phyloP scores from a whole-genome alignment of 2,888 invertebrate genomes.

The Unio delphinus region DNA sequence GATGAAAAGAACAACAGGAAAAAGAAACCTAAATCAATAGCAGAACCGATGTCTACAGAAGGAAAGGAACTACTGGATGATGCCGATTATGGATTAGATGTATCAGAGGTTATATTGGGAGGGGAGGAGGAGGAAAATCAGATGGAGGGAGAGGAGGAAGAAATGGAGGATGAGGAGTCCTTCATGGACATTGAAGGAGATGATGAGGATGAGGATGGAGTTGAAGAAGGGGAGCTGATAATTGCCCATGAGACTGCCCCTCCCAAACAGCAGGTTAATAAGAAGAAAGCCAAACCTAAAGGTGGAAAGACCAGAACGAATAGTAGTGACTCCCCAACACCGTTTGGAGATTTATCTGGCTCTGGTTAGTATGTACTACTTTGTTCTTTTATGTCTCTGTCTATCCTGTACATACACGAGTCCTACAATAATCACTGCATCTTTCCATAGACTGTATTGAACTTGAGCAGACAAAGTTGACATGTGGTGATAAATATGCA shows the following conservation, averaged over 20 bases:
- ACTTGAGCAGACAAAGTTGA: too few species aligned
- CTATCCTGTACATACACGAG: neutral
- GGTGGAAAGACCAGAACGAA: slow-evolving; percentile 4
- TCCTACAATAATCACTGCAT: too few species aligned
- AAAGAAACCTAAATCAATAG: slow-evolving; percentile 75
- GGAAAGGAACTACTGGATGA: slow-evolving; percentile 22
- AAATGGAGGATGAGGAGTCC: slow-evolving; percentile 21
- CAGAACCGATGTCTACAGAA: slow-evolving; percentile 18
- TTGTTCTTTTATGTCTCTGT: neutral
- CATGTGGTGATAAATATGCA: too few species aligned
- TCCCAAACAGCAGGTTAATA: slow-evolving; percentile 12
- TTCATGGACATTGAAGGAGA: slow-evolving; percentile 33
- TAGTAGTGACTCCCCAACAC: slow-evolving; percentile 4
- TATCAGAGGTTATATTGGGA: slow-evolving; percentile 25
- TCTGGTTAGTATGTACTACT: slow-evolving; percentile 5
- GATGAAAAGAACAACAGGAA: slow-evolving; percentile 79
- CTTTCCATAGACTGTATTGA: too few species aligned
- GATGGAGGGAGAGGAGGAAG: slow-evolving; percentile 20
- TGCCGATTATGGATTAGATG: slow-evolving; percentile 28
- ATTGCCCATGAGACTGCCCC: slow-evolving; percentile 41
- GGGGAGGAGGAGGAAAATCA: slow-evolving; percentile 31
- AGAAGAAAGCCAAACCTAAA: slow-evolving; percentile 23
- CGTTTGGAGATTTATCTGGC: slow-evolving; percentile 14
- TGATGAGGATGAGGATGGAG: slow-evolving; percentile 25
- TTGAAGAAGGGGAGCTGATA: slow-evolving; percentile 42